A percentile compares a stretch with the other conserved stretches of the same genome.
Evolutionary conservation across 2,888 invertebrate genomes (phyloP).

Genomic region (Leptinotarsa juncta): DNA sequence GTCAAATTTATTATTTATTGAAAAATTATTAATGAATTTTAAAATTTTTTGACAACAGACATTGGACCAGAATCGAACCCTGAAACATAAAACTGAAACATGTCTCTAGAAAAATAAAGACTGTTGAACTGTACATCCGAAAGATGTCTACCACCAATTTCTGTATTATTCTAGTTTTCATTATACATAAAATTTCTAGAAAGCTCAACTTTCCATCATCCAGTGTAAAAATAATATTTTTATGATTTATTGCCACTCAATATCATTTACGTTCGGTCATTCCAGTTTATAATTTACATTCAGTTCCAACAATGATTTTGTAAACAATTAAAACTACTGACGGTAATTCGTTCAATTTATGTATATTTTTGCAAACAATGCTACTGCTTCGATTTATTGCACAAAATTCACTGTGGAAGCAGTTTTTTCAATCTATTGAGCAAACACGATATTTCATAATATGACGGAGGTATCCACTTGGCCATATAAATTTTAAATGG

Average conservation of each 20-base stretch:
- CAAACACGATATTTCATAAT: not conserved
- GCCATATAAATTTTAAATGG: not conserved
- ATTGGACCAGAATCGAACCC: too few species aligned
- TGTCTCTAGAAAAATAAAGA: too few species aligned
- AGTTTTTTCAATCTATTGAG: not conserved
- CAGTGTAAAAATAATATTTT: not conserved
- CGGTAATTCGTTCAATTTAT: constrained; percentile 16
- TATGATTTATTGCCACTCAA: not conserved
- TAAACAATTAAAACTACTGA: constrained; percentile 7
- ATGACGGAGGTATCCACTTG: not conserved
- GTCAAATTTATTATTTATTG: too few species aligned
- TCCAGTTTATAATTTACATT: not conserved
- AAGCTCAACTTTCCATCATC: too few species aligned
- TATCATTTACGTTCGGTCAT: not conserved
- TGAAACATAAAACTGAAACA: too few species aligned
- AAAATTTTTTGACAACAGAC: too few species aligned
- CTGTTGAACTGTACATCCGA: too few species aligned
- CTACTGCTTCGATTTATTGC: not conserved
- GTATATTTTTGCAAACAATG: constrained; percentile 1
- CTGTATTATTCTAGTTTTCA: too few species aligned
- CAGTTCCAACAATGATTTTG: not conserved
- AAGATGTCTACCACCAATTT: too few species aligned
- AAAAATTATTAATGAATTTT: too few species aligned
- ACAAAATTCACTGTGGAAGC: not conserved
- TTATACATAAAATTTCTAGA: too few species aligned